A percentile compares a stretch with the other conserved stretches of the same genome.
Evolutionary conservation across 2,888 invertebrate genomes (phyloP).

Genomic region (Himalopsyche kuldschensis): DNA sequence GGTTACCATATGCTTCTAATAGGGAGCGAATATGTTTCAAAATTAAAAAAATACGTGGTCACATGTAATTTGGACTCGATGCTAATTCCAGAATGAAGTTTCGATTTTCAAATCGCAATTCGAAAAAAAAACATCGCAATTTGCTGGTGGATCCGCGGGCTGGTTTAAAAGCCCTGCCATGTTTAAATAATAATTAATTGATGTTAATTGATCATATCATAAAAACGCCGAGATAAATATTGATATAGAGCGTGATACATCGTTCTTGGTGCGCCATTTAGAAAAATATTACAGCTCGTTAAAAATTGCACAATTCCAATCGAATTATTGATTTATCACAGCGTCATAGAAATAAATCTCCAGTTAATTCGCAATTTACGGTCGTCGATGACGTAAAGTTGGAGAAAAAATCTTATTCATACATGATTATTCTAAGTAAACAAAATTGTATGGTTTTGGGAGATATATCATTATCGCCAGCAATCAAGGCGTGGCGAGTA

Average conservation of each 20-base stretch:
- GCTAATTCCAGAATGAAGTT: no score
- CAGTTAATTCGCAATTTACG: background rate
- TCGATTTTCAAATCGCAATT: no score
- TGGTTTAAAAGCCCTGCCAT: no score
- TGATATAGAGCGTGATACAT: background rate
- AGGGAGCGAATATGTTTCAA: no score
- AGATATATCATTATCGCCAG: background rate
- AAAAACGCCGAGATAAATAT: background rate
- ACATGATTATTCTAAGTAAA: background rate
- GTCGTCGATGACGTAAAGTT: background rate
- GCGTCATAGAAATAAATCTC: background rate
- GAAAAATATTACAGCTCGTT: background rate
- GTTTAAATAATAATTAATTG: no score
- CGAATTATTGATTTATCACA: background rate
- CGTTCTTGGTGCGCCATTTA: background rate
- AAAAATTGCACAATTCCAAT: background rate
- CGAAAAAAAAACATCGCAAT: no score
- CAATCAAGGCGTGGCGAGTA: background rate
- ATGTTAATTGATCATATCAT: background rate
- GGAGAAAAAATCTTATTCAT: background rate
- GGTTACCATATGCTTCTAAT: no score
- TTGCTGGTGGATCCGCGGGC: no score
- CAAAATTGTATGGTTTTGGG: background rate
- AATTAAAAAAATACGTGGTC: no score
- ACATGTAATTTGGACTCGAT: no score